Percentiles rank a stretch among this genome's conserved stretches.
Conservation (phyloP, 2,888 invertebrate species). For the Tipula unca region DNA sequence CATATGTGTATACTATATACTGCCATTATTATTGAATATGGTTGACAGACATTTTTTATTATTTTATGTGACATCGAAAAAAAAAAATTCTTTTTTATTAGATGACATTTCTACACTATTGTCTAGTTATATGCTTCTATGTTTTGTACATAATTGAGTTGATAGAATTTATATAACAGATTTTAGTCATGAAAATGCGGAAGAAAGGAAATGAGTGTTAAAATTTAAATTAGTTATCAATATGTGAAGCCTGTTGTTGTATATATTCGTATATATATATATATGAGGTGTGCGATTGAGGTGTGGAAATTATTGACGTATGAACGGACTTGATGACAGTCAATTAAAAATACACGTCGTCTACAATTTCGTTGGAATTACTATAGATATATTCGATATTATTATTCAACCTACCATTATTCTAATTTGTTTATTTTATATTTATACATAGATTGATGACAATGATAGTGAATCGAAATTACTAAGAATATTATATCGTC, state of each 20-base stretch:
- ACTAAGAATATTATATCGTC: not conserved
- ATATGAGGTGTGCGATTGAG: not conserved
- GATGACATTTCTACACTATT: not conserved
- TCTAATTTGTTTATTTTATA: not conserved
- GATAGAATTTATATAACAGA: not conserved
- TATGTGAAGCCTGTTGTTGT: not conserved
- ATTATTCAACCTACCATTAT: not conserved
- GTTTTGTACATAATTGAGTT: not conserved
- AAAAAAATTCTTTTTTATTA: not conserved
- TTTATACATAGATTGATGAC: not conserved
- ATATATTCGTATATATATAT: not conserved
- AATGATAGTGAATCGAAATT: not conserved
- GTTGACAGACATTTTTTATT: not conserved
- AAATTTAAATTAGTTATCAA: slow-evolving; percentile 4
- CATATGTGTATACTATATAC: not conserved
- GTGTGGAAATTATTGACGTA: not conserved
- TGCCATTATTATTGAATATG: not conserved
- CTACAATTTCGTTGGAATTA: not conserved
- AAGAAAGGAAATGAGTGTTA: slow-evolving; percentile 8
- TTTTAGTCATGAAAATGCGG: not conserved
- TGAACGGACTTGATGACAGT: not conserved
- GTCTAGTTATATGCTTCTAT: not conserved
- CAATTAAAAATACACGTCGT: not conserved
- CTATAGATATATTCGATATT: not conserved
- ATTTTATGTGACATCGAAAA: not conserved